Evolutionary conservation across 2,888 invertebrate species (phyloP), one percentile per base, ranked within the genome.

Genomic region (Rhagonycha fulva): DNA sequence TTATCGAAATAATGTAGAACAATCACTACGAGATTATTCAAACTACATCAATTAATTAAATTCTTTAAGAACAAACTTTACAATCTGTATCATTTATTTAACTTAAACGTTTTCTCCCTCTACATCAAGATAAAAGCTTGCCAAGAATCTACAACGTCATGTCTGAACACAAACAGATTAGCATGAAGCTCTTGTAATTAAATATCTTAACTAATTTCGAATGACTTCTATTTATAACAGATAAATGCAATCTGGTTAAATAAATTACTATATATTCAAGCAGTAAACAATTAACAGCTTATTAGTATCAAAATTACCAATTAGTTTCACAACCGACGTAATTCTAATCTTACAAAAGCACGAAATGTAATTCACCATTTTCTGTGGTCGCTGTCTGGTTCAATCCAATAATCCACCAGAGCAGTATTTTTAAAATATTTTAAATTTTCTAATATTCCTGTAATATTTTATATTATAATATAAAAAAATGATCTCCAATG

Each of bases 161-260:
- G 62, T 70, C 70, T 62, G 28, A 62, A 70, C 70, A 70, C 26
- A 28, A 70, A 70, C 70, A 70, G 70, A 62, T 70, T 70, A 70
- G 62, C 28, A 14, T 70, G 62, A 62, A 70, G 70, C 62, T 70
- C 19, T 28, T 62, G 70, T 70, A 62, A 70, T 70, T 66, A 70
- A 70, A 70, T 28, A 62, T 70, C 62, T 70, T 70, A 70, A 26
- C 61, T 62, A 70, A 24, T 70, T 70, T 66, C 24, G 26, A 66
- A 24, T 66, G 63, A 66, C 63, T 66, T 66, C 24, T 66, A 66
- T 66, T 66, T 66, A 66, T 66, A 66, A 24, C 26, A 66, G 24
- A 19, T 66, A 24, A 66, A 66, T 66, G 63, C 63, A 66, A 66
- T 66, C 63, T 66, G 63, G 63, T 66, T 66, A 66, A 66, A 66